phyloP scores from a whole-genome alignment of 2,113 vertebrate species.

The Mesoclemmys tuberculata region DNA sequence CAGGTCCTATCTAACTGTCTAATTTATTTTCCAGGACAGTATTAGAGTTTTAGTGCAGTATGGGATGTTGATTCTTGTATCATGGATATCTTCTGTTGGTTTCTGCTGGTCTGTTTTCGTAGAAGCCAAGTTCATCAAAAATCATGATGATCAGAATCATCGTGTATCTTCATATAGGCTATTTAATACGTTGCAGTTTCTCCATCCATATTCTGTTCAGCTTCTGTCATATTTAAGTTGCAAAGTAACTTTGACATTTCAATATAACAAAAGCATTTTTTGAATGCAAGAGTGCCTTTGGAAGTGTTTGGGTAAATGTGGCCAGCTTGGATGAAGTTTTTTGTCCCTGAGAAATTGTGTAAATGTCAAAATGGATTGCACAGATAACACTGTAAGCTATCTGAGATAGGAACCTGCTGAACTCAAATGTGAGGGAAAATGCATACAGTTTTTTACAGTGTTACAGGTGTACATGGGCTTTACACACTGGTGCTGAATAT shows the following conservation, averaged over 20 bases:
- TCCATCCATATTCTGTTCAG: neutral
- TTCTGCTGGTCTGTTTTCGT: neutral
- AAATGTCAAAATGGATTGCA: accelerated
- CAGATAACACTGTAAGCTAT: neutral
- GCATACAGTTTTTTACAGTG: accelerated
- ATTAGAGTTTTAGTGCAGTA: neutral
- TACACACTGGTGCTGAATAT: accelerated
- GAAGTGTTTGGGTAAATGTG: neutral
- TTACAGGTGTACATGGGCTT: neutral
- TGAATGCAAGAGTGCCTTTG: neutral
- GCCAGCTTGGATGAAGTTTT: accelerated
- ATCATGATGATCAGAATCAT: accelerated
- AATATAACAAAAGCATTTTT: neutral
- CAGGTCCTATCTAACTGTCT: neutral
- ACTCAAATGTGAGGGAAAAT: accelerated
- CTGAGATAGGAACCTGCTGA: accelerated
- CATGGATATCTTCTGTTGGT: neutral
- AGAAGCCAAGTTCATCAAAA: neutral
- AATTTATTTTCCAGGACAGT: neutral
- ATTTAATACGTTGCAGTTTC: neutral
- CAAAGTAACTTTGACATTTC: neutral
- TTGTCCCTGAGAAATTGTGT: neutral
- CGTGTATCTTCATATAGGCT: accelerated
- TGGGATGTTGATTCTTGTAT: neutral
- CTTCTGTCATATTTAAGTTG: neutral